These are phyloP conservation scores for Formicarius rufipectus DNA, from an alignment of 2,113 vertebrate genomes.

Conservation along the genomic window DNA sequence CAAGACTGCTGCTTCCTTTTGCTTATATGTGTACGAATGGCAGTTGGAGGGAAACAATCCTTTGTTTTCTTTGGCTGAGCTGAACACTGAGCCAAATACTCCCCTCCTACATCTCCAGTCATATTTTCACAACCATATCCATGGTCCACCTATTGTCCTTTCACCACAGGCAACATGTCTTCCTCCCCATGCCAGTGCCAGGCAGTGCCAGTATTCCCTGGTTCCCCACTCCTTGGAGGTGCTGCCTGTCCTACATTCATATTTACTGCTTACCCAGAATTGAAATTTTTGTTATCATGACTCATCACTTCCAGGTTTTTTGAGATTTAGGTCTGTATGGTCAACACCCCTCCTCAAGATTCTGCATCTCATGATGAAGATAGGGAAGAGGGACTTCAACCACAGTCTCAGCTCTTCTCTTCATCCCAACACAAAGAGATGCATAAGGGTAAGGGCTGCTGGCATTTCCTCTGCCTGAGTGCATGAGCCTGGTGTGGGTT, in stretches of 20 bases:
- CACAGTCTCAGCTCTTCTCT: background rate
- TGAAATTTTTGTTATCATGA: background rate
- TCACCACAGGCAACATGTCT: background rate
- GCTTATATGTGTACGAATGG: background rate
- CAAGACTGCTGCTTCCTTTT: background rate
- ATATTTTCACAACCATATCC: background rate
- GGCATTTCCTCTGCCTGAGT: background rate
- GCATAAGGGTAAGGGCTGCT: background rate
- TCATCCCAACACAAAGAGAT: background rate
- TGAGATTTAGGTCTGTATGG: background rate
- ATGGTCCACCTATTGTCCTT: background rate
- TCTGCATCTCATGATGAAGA: background rate
- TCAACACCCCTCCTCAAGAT: background rate
- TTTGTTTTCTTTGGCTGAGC: background rate
- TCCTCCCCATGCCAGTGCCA: background rate
- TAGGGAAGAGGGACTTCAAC: accelerated
- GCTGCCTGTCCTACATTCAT: background rate
- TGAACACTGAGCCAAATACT: background rate
- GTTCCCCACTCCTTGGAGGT: background rate
- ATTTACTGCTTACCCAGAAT: background rate
- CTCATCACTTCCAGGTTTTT: background rate
- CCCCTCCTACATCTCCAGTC: background rate
- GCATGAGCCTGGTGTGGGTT: background rate
- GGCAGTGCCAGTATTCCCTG: background rate
- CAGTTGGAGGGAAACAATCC: background rate